A percentile compares a stretch with the other conserved stretches of the same genome.
phyloP scores from a whole-genome alignment of 2,888 invertebrate genomes.

The Griposia aprilina region DNA sequence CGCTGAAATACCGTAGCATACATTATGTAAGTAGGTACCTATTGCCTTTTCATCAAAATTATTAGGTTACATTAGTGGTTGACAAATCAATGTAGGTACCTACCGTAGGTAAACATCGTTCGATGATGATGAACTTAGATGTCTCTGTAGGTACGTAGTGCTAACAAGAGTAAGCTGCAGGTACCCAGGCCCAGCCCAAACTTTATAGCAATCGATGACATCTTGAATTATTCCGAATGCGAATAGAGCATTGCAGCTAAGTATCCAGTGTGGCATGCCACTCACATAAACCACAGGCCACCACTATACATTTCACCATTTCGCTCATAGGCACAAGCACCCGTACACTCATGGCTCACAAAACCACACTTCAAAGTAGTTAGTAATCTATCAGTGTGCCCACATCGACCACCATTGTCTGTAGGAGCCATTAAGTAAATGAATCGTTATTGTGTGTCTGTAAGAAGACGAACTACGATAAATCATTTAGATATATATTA shows the following conservation, averaged over 20 bases:
- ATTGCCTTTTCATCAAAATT: neutral
- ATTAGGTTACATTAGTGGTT: neutral
- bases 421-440: conserved; percentile 55
- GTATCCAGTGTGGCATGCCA: conserved; percentile 9
- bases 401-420: conserved; percentile 50
- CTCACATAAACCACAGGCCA: conserved; percentile 38
- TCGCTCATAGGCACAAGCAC: conserved; percentile 33
- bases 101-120: neutral
- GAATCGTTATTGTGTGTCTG: conserved; percentile 33
- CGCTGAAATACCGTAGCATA: neutral
- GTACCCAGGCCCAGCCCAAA: neutral
- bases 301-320: conserved; percentile 37
- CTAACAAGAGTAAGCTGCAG: neutral
- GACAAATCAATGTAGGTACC: neutral
- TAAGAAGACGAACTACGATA: conserved; percentile 21
- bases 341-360: conserved; percentile 48
- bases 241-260: neutral
- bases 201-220: neutral
- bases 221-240: neutral
- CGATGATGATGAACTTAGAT: neutral
- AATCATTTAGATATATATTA: conserved; percentile 2
- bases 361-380: conserved; percentile 57
- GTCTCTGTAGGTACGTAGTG: neutral
- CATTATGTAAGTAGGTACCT: neutral
- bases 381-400: conserved; percentile 56